Evolutionary conservation across 1,140 invertebrate genomes (phyloP).

Genomic region (Contarinia nasturtii): DNA sequence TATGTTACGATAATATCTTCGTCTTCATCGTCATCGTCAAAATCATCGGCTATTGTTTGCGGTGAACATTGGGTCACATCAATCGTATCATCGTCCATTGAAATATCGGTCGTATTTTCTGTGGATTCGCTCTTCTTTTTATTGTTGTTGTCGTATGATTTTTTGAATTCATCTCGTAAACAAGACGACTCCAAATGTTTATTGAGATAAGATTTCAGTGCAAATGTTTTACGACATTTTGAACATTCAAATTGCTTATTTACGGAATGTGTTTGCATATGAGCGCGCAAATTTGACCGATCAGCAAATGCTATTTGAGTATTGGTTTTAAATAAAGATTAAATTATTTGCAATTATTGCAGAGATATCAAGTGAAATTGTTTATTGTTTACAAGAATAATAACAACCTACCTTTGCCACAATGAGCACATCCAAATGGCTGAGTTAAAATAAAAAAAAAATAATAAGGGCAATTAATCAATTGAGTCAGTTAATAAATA

Average conservation of each 20-base stretch:
- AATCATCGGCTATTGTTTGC: constrained; percentile 3
- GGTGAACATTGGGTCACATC: constrained; percentile 9
- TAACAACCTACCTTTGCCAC: constrained; percentile 27
- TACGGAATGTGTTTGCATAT: constrained; percentile 83
- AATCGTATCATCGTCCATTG: background rate
- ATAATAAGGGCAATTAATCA: too few species aligned
- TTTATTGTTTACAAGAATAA: too few species aligned
- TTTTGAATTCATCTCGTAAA: constrained; percentile 28
- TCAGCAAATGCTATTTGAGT: constrained; percentile 34
- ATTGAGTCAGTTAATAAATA: too few species aligned
- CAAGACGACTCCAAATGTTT: constrained; percentile 92
- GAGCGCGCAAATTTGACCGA: constrained; percentile 69
- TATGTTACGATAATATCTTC: constrained; percentile 24
- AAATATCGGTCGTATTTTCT: background rate
- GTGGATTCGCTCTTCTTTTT: constrained; percentile 1
- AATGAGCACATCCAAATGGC: constrained; percentile 38
- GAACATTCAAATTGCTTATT: constrained; percentile 81
- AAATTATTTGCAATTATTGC: too few species aligned
- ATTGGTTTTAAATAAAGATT: too few species aligned
- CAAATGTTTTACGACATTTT: constrained; percentile 82
- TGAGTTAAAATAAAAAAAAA: too few species aligned
- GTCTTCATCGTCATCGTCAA: constrained; percentile 17
- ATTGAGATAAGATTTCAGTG: constrained; percentile 91
- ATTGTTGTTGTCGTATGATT: constrained; percentile 12
- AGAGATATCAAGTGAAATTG: too few species aligned